These are phyloP conservation scores for Oophaga sylvatica DNA, from an alignment of 2,797 vertebrate genomes.

Conservation along the genomic window DNA sequence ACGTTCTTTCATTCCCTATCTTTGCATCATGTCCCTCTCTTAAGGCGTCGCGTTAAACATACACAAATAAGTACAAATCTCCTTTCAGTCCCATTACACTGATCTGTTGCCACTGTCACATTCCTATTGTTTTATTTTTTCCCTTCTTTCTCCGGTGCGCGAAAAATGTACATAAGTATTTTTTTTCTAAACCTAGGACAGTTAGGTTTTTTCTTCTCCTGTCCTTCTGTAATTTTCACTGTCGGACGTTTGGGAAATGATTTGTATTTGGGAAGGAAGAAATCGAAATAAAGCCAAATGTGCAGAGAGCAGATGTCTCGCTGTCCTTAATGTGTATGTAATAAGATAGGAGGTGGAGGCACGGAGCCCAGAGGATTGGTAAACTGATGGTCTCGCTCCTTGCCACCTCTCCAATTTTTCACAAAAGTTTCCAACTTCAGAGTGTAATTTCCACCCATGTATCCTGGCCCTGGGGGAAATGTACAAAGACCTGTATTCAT, in stretches of 20 bases:
- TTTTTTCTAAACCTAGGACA: conserved; percentile 43
- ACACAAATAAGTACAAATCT: conserved; percentile 56
- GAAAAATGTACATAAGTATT: conserved; percentile 45
- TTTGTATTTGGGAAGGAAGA: conserved; percentile 48
- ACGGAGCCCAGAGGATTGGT: conserved; percentile 35
- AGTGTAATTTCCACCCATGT: conserved; percentile 26
- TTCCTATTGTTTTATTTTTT: conserved; percentile 38
- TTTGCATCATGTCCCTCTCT: conserved; percentile 23
- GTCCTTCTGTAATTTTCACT: conserved; percentile 48
- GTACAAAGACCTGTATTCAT: conserved; percentile 1
- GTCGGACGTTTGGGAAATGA: conserved; percentile 45
- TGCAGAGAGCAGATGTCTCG: conserved; percentile 45
- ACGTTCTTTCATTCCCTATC: conserved; percentile 17
- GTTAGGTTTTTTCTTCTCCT: conserved; percentile 47
- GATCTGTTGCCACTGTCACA: conserved; percentile 58
- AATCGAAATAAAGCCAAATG: conserved; percentile 46
- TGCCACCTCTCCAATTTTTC: conserved; percentile 24
- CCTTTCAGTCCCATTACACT: conserved; percentile 52
- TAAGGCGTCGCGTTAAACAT: conserved; percentile 49
- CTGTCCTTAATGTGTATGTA: conserved; percentile 47
- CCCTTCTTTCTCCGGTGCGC: conserved; percentile 34
- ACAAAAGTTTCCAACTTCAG: conserved; percentile 16
- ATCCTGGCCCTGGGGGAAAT: conserved; percentile 2
- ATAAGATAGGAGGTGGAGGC: conserved; percentile 30
- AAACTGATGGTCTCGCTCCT: conserved; percentile 20